Conservation (phyloP, 2,888 invertebrate species). For the Tetragnatha montana region DNA sequence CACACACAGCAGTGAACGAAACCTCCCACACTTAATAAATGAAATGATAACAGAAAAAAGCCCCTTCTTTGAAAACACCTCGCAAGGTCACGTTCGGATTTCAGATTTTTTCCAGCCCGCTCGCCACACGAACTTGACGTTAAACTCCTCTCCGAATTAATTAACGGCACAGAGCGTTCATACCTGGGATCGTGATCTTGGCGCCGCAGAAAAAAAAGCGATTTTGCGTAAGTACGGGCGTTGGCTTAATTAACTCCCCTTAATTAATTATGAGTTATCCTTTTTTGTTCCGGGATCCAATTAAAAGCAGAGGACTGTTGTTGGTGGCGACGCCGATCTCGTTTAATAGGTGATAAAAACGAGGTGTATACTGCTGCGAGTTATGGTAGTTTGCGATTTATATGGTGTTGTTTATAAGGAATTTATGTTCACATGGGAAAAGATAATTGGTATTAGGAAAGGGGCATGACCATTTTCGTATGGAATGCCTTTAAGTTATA, state of each 20-base stretch:
- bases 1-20: too few species aligned
- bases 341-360: background rate
- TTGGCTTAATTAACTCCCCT: conserved; percentile 32
- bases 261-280: conserved; percentile 32
- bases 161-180: background rate
- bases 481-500: too few species aligned
- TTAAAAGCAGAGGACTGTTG: background rate
- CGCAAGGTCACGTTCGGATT: background rate
- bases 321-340: background rate
- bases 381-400: too few species aligned
- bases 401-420: too few species aligned
- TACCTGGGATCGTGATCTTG: background rate
- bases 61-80: background rate
- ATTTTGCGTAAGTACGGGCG: conserved; percentile 4
- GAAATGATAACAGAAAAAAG: background rate
- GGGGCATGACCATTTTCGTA: too few species aligned
- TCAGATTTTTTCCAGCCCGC: background rate
- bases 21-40: background rate
- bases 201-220: background rate
- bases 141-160: background rate
- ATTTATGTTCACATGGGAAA: too few species aligned
- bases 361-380: background rate
- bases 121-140: background rate
- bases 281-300: background rate
- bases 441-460: too few species aligned